Evolutionary conservation across 1,140 invertebrate genomes (phyloP).

Genomic region (Drosophila novamexicana): DNA sequence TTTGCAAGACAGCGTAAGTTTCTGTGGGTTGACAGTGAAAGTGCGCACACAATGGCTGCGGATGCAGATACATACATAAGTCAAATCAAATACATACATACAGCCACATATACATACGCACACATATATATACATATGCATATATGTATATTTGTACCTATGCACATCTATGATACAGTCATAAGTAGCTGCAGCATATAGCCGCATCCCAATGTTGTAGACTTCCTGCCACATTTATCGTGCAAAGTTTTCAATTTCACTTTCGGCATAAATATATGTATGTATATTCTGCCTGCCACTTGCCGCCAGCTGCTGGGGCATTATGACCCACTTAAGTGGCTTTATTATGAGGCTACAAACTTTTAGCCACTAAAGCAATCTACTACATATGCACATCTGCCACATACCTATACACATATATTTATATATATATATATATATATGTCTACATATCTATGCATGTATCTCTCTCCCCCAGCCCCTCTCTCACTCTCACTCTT

Average conservation of each 20-base stretch:
- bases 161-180: constrained; percentile 21
- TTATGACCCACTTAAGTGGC: constrained; percentile 84
- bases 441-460: neutral
- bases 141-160: neutral
- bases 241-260: constrained; percentile 80
- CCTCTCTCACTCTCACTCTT: neutral
- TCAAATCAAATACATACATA: constrained; percentile 22
- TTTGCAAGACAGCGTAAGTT: constrained; percentile 61
- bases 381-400: constrained; percentile 25
- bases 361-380: constrained; percentile 40
- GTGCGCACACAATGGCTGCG: constrained; percentile 45
- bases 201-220: constrained; percentile 1
- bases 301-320: constrained; percentile 44
- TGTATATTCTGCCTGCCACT: constrained; percentile 45
- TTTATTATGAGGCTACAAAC: constrained; percentile 83
- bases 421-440: neutral
- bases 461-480: too few species aligned
- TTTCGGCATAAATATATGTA: constrained; percentile 77
- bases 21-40: constrained; percentile 69
- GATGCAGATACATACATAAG: constrained; percentile 14
- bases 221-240: constrained; percentile 54
- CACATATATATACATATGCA: neutral
- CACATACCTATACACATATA: neutral
- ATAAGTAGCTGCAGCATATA: constrained; percentile 21
- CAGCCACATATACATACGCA: constrained; percentile 12